Conservation (phyloP, 2,888 invertebrate species). For the Harmothoe impar region DNA sequence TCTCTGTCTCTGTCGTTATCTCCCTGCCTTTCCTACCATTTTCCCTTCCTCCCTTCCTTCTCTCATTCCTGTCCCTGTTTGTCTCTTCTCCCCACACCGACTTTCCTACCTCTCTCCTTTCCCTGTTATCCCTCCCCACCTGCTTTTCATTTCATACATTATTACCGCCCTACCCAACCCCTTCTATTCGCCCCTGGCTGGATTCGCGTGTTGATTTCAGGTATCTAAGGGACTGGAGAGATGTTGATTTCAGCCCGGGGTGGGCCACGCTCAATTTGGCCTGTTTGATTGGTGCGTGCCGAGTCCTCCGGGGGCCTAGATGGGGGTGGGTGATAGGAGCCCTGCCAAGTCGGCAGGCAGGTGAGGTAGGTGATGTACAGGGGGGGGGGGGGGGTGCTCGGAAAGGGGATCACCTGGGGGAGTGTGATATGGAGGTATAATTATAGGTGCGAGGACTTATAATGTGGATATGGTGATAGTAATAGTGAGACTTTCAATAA, state of each 20-base stretch:
- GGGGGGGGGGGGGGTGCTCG: background rate
- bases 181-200: background rate
- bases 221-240: constrained; percentile 18
- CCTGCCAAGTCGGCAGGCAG: constrained; percentile 13
- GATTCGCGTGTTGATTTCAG: constrained; percentile 6
- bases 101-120: too few species aligned
- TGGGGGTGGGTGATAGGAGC: background rate
- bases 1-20: too few species aligned
- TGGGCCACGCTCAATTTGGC: constrained; percentile 27
- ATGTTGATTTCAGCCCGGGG: constrained; percentile 35
- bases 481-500: too few species aligned
- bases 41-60: too few species aligned
- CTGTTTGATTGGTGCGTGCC: constrained; percentile 19
- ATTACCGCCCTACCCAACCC: background rate
- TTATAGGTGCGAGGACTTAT: too few species aligned
- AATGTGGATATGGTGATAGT: too few species aligned
- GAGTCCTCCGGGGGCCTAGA: background rate
- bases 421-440: too few species aligned
- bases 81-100: too few species aligned
- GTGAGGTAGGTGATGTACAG: background rate
- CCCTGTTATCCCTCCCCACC: background rate
- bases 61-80: too few species aligned
- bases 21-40: too few species aligned
- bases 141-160: constrained; percentile 7
- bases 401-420: too few species aligned